phyloP scores from a whole-genome alignment of 2,797 vertebrate genomes.

The Sciurus carolinensis region DNA sequence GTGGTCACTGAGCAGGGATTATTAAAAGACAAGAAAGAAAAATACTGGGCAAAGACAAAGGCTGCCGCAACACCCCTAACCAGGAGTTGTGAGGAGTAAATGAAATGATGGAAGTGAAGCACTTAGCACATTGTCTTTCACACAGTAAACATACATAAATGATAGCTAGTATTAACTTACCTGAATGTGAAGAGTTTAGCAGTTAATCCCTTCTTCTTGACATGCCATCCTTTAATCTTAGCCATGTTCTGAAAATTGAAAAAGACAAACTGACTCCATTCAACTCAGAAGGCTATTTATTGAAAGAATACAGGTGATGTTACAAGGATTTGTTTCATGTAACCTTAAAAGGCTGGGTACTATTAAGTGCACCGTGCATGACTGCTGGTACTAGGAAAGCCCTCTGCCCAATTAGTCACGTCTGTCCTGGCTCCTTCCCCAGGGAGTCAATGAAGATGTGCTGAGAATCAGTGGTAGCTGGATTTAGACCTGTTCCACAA shows the following conservation, averaged over 20 bases:
- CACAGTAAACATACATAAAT: slow-evolving; percentile 22
- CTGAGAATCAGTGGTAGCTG: neutral
- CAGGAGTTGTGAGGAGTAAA: slow-evolving; percentile 8
- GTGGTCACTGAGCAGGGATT: neutral
- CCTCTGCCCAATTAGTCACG: neutral
- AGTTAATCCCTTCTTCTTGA: slow-evolving; percentile 62
- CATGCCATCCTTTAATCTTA: slow-evolving; percentile 64
- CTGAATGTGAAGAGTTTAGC: slow-evolving; percentile 28
- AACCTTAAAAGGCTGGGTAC: neutral
- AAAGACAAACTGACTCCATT: slow-evolving; percentile 75
- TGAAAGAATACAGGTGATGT: slow-evolving; percentile 70
- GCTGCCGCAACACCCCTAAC: neutral
- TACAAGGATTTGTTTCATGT: slow-evolving; percentile 36
- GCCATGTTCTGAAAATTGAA: slow-evolving; percentile 76
- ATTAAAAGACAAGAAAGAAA: neutral
- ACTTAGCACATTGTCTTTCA: neutral
- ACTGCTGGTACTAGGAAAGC: neutral
- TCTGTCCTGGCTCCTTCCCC: neutral
- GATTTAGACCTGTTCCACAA: slow-evolving; percentile 1
- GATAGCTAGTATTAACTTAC: slow-evolving; percentile 61
- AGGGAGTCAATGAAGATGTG: neutral
- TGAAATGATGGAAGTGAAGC: neutral
- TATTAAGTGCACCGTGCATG: neutral
- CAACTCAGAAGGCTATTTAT: slow-evolving; percentile 74
- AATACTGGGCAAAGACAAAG: neutral